These are phyloP conservation scores for Synodontis membranacea DNA, from an alignment of 2,113 vertebrate genomes.

Conservation along the genomic window DNA sequence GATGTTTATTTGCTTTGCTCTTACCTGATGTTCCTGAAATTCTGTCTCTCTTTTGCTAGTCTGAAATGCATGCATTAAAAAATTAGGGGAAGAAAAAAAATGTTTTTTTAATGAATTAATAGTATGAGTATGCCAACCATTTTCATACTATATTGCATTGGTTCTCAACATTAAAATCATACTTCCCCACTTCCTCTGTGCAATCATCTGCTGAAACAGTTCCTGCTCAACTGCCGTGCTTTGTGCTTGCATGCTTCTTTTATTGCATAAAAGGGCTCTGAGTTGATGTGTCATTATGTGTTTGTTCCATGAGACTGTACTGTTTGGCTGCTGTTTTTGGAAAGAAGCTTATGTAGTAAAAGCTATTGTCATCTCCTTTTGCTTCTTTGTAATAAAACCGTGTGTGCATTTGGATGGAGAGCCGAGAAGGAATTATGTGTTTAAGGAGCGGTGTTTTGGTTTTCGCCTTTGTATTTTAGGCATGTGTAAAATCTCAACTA, in stretches of 20 bases:
- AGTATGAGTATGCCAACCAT: not conserved
- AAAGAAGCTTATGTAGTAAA: conserved; percentile 20
- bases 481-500: not conserved
- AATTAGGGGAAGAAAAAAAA: not conserved
- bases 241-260: conserved; percentile 21
- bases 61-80: not conserved
- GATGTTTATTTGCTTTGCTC: not conserved
- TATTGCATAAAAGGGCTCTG: conserved; percentile 1
- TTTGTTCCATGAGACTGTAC: conserved; percentile 17
- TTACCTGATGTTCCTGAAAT: not conserved
- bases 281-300: conserved; percentile 23
- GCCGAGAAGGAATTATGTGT: not conserved
- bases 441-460: not conserved
- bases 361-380: conserved; percentile 12
- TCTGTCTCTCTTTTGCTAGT: not conserved
- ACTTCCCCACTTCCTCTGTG: not conserved
- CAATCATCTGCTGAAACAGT: conserved; percentile 3
- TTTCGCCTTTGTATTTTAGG: not conserved
- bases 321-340: conserved; percentile 2
- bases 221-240: not conserved
- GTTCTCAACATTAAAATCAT: conserved; percentile 5
- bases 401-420: not conserved
- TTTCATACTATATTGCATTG: not conserved
- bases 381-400: conserved; percentile 19
- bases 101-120: not conserved